Percentiles rank a stretch among this genome's conserved stretches.
phyloP scores from a whole-genome alignment of 2,797 vertebrate species.

The Darevskia mixta region DNA sequence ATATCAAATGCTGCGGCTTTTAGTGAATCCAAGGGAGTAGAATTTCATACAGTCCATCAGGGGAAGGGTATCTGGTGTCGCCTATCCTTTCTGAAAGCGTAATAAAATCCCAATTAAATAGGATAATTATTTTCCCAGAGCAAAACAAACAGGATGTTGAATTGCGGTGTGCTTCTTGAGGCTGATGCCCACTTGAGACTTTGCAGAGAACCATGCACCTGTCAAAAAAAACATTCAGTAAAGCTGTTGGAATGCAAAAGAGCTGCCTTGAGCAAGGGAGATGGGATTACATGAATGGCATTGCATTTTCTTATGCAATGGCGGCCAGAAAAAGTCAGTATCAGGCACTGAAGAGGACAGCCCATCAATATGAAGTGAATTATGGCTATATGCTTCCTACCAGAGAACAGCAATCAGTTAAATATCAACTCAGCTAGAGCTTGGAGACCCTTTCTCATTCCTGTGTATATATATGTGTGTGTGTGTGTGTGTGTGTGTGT shows the following conservation, averaged over 20 bases:
- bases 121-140: neutral
- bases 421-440: neutral
- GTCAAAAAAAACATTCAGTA: neutral
- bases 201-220: rapidly evolving
- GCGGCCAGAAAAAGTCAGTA: neutral
- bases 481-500: too few relatives aligned
- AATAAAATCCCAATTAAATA: neutral
- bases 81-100: neutral
- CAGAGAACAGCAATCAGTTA: neutral
- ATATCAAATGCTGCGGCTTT: neutral
- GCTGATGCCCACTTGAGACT: neutral
- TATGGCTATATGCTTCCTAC: too few relatives aligned
- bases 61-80: neutral
- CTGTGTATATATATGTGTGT: too few relatives aligned
- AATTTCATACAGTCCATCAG: neutral
- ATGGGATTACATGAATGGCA: neutral
- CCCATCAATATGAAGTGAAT: neutral
- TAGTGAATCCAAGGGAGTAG: neutral
- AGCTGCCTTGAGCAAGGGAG: neutral
- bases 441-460: too few relatives aligned
- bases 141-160: neutral
- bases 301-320: neutral
- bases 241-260: neutral
- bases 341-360: rapidly evolving
- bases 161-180: neutral